A percentile compares a stretch with the other conserved stretches of the same genome.
phyloP scores from a whole-genome alignment of 2,113 vertebrate species.

The Corynorhinus townsendii region DNA sequence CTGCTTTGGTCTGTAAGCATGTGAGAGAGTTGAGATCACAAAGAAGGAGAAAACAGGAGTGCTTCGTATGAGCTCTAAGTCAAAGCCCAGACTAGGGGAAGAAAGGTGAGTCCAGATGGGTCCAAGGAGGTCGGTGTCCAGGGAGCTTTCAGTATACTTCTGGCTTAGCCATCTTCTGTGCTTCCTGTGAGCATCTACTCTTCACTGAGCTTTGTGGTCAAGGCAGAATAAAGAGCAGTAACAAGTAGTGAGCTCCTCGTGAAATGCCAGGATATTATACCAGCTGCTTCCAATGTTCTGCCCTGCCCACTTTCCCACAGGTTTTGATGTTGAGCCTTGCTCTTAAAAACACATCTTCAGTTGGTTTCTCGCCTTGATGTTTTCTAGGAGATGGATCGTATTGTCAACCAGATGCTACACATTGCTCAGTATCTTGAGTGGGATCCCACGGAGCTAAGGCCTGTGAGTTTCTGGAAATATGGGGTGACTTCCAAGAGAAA shows the following conservation, averaged over 20 bases:
- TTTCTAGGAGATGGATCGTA: constrained; percentile 90
- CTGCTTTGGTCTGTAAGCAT: not conserved
- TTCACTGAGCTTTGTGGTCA: not conserved
- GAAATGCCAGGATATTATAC: not conserved
- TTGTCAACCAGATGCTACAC: constrained; percentile 96
- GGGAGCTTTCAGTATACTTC: not conserved
- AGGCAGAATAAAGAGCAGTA: not conserved
- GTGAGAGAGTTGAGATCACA: not conserved
- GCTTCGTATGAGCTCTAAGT: not conserved
- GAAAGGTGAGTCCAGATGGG: not conserved
- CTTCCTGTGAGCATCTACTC: not conserved
- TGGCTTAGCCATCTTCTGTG: not conserved
- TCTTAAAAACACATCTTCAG: not conserved
- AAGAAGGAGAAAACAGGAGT: not conserved
- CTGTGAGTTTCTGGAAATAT: constrained; percentile 77
- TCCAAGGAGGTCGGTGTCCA: not conserved
- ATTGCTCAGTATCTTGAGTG: constrained; percentile 95
- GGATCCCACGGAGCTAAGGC: constrained; percentile 92
- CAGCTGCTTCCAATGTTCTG: not conserved
- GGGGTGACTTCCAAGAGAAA: not conserved
- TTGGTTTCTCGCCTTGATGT: constrained; percentile 22
- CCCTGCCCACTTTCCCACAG: not conserved
- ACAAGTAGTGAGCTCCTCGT: not conserved
- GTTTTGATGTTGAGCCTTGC: not conserved
- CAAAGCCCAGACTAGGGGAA: not conserved